Conservation (phyloP, 2,888 invertebrate genomes). For the Pediacus dermestoides region DNA sequence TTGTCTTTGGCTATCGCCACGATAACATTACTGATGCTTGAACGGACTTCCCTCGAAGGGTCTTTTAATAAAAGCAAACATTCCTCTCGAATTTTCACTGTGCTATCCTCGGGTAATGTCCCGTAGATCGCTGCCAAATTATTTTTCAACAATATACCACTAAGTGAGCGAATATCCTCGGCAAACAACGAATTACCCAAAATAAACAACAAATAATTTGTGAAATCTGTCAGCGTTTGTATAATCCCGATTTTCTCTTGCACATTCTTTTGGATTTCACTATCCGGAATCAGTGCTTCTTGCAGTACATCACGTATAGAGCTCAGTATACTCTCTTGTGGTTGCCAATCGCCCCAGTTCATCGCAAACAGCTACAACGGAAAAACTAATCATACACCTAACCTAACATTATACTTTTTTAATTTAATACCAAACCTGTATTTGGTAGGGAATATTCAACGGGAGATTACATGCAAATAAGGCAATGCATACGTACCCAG, state of each 20-base stretch:
- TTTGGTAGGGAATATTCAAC: too few species aligned
- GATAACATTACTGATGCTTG: constrained; percentile 95
- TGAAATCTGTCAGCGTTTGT: constrained; percentile 96
- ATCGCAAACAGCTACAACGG: too few species aligned
- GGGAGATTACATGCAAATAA: too few species aligned
- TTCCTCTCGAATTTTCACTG: constrained; percentile 90
- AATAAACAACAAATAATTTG: constrained; percentile 96
- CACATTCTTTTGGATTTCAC: constrained; percentile 89
- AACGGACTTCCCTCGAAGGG: constrained; percentile 88
- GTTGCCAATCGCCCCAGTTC: constrained; percentile 80
- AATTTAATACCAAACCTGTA: too few species aligned
- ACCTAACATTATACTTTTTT: too few species aligned
- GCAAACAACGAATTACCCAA: constrained; percentile 92
- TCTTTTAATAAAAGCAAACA: constrained; percentile 92
- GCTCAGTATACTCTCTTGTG: constrained; percentile 89
- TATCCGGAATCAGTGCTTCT: constrained; percentile 97
- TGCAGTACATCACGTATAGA: constrained; percentile 95
- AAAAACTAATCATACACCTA: too few species aligned
- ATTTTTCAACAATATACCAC: constrained; percentile 96
- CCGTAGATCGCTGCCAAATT: constrained; percentile 90
- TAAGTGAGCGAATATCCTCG: constrained; percentile 92
- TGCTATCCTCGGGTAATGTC: constrained; percentile 82
- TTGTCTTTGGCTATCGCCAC: constrained; percentile 94
- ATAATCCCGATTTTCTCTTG: constrained; percentile 98
- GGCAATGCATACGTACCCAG: too few species aligned